Evolutionary conservation across 2,113 vertebrate species (phyloP), one percentile per base, ranked within the genome.

Genomic region (Takifugu bimaculatus): DNA sequence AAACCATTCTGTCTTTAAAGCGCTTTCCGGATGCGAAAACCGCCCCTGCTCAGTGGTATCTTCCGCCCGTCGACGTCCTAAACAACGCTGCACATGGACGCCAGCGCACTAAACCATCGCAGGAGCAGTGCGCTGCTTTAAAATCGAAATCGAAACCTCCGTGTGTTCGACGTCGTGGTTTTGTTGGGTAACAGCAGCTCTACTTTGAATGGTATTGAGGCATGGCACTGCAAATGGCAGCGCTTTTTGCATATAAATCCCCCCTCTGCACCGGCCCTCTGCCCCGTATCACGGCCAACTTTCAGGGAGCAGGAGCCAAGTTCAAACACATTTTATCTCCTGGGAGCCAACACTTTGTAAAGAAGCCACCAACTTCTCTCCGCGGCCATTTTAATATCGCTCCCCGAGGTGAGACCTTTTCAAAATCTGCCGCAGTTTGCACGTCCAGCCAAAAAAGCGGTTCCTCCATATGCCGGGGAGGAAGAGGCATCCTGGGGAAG

Each of bases 41-140:
- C 60, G 26, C 71, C 79, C 74, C 70, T 15, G 5, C 1, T 14
- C 48, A 50, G 64, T 88, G 85, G 87, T 82, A 82, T 65, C 51
- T 35, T 73, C 87, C 65, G 32, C 50, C 29, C 54, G 27, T 57
- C 63, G n/a, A 61, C 68, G 39, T 72, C 52, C 74, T 47, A 78
- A 87, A 83, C 78, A 81, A 82, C 81, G 14, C 83, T 81, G 72
- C 93, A 88, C 92, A 93, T 91, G 71, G 2, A n/a, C 32, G 0
- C 5, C 28, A 35, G 52, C 3, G 28, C 27, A 26, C 2, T 9
- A 10, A 3, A 7, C 6, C 3, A 5, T 32, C 26, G 27, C 13
- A 32, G 11, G 9, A 53, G 28, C 13, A 28, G 26, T 13, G 12
- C 10, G 26, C 14, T 53, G 27, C 14, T n/a, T n/a, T 10, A n/a